Conservation (phyloP, 2,797 vertebrate species). For the Chanos chanos region DNA sequence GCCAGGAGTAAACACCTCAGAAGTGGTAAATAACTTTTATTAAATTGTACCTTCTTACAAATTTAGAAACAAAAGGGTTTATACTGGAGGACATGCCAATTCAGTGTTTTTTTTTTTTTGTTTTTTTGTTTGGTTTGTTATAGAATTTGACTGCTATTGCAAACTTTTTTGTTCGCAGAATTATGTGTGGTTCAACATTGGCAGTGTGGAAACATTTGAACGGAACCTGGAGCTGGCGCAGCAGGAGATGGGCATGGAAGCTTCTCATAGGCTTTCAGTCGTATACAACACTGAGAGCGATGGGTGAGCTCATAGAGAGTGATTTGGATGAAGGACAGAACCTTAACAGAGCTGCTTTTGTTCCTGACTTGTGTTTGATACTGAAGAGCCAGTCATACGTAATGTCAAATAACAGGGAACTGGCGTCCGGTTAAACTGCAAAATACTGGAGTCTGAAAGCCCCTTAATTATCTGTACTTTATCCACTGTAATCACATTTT, state of each 20-base stretch:
- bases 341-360: too few species aligned
- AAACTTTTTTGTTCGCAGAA: slow-evolving; percentile 47
- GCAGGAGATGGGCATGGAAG: slow-evolving; percentile 58
- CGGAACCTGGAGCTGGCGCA: slow-evolving; percentile 61
- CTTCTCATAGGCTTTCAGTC: slow-evolving; percentile 42
- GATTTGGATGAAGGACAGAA: too few species aligned
- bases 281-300: slow-evolving; percentile 58
- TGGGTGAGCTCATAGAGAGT: slow-evolving; percentile 47
- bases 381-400: too few species aligned
- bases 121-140: background rate
- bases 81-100: too few species aligned
- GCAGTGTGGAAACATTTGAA: slow-evolving; percentile 67
- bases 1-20: slow-evolving; percentile 48
- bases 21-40: slow-evolving; percentile 57
- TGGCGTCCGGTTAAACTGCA: too few species aligned
- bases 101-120: background rate
- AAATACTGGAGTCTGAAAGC: too few species aligned
- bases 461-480: too few species aligned
- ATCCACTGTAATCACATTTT: background rate
- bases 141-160: too few species aligned
- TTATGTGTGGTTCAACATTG: slow-evolving; percentile 65
- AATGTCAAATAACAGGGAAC: too few species aligned
- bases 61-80: too few species aligned
- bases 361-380: too few species aligned
- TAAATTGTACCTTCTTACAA: background rate